A percentile compares a stretch with the other conserved stretches of the same genome.
Conservation (phyloP, 2,797 vertebrate species). For the Mormyrops boulengeri region DNA sequence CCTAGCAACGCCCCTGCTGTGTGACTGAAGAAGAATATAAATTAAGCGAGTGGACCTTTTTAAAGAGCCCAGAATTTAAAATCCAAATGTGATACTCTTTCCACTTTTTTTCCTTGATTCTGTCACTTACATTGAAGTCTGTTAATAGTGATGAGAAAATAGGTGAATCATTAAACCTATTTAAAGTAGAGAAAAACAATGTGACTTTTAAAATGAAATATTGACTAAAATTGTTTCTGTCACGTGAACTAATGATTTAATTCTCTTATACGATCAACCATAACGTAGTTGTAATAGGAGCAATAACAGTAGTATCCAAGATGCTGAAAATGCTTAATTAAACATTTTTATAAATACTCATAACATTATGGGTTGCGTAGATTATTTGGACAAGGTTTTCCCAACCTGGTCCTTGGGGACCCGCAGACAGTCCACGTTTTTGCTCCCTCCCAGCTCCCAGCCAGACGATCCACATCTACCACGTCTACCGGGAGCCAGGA, state of each 20-base stretch:
- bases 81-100: not conserved
- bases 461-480: not conserved
- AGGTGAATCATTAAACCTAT: not conserved
- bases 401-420: not conserved
- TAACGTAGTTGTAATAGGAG: not conserved
- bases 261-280: not conserved
- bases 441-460: not conserved
- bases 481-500: not conserved
- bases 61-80: not conserved
- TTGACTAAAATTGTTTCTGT: not conserved
- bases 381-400: not conserved
- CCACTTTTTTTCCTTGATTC: not conserved
- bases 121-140: not conserved
- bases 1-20: not conserved
- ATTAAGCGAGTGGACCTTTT: not conserved
- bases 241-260: not conserved
- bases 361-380: not conserved
- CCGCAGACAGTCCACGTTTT: not conserved
- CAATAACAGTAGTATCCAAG: not conserved
- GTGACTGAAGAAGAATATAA: not conserved
- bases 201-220: not conserved
- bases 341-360: not conserved
- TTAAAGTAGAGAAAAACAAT: not conserved
- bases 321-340: not conserved
- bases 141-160: not conserved